phyloP scores from a whole-genome alignment of 2,888 invertebrate species.

The Limnephilus rhombicus region DNA sequence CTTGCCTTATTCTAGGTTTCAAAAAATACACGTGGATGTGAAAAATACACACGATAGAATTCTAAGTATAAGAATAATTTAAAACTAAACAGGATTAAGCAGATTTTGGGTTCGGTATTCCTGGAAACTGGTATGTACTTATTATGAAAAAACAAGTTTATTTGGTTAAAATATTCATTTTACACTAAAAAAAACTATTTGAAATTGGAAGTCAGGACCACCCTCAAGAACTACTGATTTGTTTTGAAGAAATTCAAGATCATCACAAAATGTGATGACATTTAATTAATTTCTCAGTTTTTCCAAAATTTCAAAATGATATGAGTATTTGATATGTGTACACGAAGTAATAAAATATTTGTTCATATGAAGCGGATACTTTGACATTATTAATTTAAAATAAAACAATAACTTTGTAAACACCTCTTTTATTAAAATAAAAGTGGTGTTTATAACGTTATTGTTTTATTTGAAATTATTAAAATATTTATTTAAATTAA shows the following conservation, averaged over 20 bases:
- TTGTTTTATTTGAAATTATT: no score
- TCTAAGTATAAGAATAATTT: background rate
- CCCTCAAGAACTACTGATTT: background rate
- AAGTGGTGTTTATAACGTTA: no score
- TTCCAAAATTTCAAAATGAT: background rate
- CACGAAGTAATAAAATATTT: background rate
- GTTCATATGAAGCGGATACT: no score
- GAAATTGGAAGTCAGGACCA: background rate
- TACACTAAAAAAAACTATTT: background rate
- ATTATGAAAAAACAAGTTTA: background rate
- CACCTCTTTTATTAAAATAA: no score
- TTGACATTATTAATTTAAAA: no score
- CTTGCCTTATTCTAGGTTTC: background rate
- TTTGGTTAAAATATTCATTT: background rate
- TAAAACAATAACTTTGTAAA: no score
- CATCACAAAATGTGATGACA: background rate
- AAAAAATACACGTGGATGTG: background rate
- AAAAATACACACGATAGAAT: slow-evolving; percentile 1
- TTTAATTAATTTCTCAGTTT: background rate
- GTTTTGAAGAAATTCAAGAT: background rate
- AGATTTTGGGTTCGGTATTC: background rate
- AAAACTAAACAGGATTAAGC: background rate
- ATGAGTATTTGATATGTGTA: slow-evolving; percentile 29
- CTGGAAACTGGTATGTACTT: background rate
- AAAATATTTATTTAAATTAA: background rate